A percentile compares a stretch with the other conserved stretches of the same genome.
Evolutionary conservation across 2,888 invertebrate genomes (phyloP).

Genomic region (Stegophylla sp.): DNA sequence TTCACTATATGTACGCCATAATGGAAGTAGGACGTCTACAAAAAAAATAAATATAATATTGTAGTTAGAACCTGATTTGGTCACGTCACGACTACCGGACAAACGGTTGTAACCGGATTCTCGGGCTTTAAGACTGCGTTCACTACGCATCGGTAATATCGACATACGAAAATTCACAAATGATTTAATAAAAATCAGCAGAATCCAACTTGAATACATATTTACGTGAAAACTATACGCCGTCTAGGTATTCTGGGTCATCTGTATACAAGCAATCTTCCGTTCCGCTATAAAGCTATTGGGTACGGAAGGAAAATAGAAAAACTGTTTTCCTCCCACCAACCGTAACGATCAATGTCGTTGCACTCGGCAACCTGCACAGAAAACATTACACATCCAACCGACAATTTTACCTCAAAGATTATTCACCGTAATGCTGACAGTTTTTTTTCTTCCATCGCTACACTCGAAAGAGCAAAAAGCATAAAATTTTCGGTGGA

Average conservation of each 20-base stretch:
- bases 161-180: background rate
- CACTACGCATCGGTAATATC: background rate
- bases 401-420: slow-evolving; percentile 14
- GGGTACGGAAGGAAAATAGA: slow-evolving; percentile 41
- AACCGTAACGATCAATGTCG: slow-evolving; percentile 57
- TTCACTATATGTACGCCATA: background rate
- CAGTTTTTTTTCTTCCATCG: slow-evolving; percentile 10
- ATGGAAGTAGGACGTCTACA: slow-evolving; percentile 29
- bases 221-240: slow-evolving; percentile 14
- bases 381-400: background rate
- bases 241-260: slow-evolving; percentile 8
- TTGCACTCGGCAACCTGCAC: slow-evolving; percentile 36
- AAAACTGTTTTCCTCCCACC: slow-evolving; percentile 2
- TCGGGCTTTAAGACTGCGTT: slow-evolving; percentile 27
- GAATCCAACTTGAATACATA: background rate
- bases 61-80: slow-evolving; percentile 25
- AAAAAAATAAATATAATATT: background rate
- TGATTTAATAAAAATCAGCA: slow-evolving; percentile 5
- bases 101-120: slow-evolving; percentile 56
- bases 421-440: slow-evolving; percentile 55
- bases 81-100: slow-evolving; percentile 41
- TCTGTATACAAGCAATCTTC: background rate
- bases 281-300: slow-evolving; percentile 42
- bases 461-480: slow-evolving; percentile 26
- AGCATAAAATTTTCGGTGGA: slow-evolving; percentile 6